Percentiles rank a stretch among this genome's conserved stretches.
These are phyloP conservation scores for Druon quercuslanigerum DNA, from an alignment of 1,140 invertebrate genomes.

Conservation along the genomic window DNA sequence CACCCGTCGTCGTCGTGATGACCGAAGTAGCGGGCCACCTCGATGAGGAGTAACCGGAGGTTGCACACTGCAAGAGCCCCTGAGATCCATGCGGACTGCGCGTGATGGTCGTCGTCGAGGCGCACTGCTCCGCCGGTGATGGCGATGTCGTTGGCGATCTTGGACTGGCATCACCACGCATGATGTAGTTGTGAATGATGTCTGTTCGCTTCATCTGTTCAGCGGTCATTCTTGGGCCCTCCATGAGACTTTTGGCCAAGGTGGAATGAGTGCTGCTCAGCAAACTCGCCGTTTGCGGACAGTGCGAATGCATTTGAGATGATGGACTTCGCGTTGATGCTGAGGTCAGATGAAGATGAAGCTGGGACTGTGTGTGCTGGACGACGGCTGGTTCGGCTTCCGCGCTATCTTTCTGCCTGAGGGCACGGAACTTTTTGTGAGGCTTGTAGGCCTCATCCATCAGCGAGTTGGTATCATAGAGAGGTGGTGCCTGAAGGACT, in stretches of 20 bases:
- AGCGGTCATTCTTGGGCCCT: slow-evolving; percentile 90
- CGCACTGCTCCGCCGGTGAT: slow-evolving; percentile 71
- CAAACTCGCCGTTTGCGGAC: slow-evolving; percentile 68
- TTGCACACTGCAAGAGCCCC: slow-evolving; percentile 68
- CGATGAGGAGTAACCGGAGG: slow-evolving; percentile 64
- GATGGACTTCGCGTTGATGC: slow-evolving; percentile 60
- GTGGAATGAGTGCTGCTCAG: slow-evolving; percentile 91
- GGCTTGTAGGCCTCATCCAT: slow-evolving; percentile 97
- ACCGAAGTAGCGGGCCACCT: slow-evolving; percentile 70
- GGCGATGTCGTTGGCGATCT: slow-evolving; percentile 77
- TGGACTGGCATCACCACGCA: slow-evolving; percentile 80
- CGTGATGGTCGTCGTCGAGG: slow-evolving; percentile 70
- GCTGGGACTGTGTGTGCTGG: slow-evolving; percentile 69
- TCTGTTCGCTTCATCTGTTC: slow-evolving; percentile 92
- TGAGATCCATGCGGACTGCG: slow-evolving; percentile 63
- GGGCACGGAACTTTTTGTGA: slow-evolving; percentile 94
- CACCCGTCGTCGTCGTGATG: slow-evolving; percentile 72
- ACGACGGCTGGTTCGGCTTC: slow-evolving; percentile 81
- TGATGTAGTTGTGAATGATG: slow-evolving; percentile 92
- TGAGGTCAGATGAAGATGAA: slow-evolving; percentile 75
- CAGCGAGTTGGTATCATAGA: slow-evolving; percentile 90
- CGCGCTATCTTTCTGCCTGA: slow-evolving; percentile 86
- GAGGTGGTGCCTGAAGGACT: slow-evolving; percentile 91
- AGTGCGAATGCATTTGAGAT: slow-evolving; percentile 62
- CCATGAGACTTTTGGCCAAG: slow-evolving; percentile 90